Conservation (phyloP, 2,113 vertebrate species). For the Prolemur simus region DNA sequence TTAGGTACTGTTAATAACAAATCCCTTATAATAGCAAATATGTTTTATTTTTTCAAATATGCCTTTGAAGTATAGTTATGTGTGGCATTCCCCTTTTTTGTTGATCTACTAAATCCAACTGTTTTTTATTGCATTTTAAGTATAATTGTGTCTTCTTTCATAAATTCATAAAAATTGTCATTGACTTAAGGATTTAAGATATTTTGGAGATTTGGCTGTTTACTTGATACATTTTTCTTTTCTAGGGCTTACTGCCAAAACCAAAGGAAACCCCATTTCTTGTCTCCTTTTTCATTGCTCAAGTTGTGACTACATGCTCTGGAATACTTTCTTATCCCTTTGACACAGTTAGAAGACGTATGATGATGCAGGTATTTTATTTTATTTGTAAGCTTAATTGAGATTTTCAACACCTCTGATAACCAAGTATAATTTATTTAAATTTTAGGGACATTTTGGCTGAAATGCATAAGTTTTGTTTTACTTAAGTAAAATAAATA, state of each 20-base stretch:
- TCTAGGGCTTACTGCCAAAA: slow-evolving; percentile 78
- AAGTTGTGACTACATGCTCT: slow-evolving; percentile 77
- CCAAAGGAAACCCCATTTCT: slow-evolving; percentile 76
- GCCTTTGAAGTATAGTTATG: background rate
- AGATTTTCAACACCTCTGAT: background rate
- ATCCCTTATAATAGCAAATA: background rate
- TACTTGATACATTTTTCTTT: slow-evolving; percentile 47
- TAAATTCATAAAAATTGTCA: slow-evolving; percentile 39
- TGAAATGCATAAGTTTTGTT: background rate
- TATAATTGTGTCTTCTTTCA: background rate
- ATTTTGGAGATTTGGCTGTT: slow-evolving; percentile 23
- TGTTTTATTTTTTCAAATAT: background rate
- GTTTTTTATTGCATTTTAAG: background rate
- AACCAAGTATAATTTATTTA: background rate
- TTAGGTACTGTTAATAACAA: background rate
- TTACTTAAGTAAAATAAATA: slow-evolving; percentile 40
- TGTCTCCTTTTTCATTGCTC: slow-evolving; percentile 79
- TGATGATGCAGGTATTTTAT: slow-evolving; percentile 80
- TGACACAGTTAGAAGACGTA: slow-evolving; percentile 77
- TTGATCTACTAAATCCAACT: slow-evolving; percentile 6
- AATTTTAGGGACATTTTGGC: slow-evolving; percentile 23
- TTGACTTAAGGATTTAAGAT: background rate
- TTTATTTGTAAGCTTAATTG: slow-evolving; percentile 34
- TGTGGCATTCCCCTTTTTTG: background rate
- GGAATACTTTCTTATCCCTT: slow-evolving; percentile 81